A percentile compares a stretch with the other conserved stretches of the same genome.
Evolutionary conservation across 2,797 vertebrate species (phyloP).

Genomic region (Jordanella pulchra): DNA sequence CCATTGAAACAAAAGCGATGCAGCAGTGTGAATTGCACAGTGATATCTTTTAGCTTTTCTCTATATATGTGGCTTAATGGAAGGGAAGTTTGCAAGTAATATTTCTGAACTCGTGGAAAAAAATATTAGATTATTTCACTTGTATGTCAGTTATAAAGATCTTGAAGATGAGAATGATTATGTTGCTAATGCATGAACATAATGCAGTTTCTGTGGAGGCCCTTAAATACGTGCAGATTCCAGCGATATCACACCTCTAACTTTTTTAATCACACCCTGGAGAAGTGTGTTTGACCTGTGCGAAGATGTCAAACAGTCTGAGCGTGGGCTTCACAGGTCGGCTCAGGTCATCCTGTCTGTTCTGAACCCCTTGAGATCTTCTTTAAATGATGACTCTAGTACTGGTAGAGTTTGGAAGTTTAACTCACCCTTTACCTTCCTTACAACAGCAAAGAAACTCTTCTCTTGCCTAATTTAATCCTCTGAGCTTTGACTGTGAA

Average conservation of each 20-base stretch:
- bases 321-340: conserved; percentile 41
- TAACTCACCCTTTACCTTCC: conserved; percentile 49
- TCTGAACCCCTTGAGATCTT: conserved; percentile 43
- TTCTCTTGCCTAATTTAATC: conserved; percentile 72
- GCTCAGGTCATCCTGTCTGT: conserved; percentile 51
- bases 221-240: conserved; percentile 32
- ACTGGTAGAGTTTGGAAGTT: conserved; percentile 50
- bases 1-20: not conserved
- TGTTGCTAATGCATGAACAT: not conserved
- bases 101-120: not conserved
- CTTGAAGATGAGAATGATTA: not conserved
- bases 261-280: conserved; percentile 73
- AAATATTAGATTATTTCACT: not conserved
- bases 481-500: conserved; percentile 66
- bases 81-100: too few species aligned
- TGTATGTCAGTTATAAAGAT: not conserved
- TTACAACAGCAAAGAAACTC: conserved; percentile 38
- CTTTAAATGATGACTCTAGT: conserved; percentile 47
- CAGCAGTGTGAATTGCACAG: not conserved
- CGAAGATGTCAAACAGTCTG: conserved; percentile 44
- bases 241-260: conserved; percentile 59
- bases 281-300: conserved; percentile 64
- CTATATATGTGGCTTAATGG: not conserved
- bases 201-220: not conserved
- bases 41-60: not conserved